These are phyloP conservation scores for Drosophila grimshawi DNA, from an alignment of 1,140 invertebrate species.

Conservation along the genomic window DNA sequence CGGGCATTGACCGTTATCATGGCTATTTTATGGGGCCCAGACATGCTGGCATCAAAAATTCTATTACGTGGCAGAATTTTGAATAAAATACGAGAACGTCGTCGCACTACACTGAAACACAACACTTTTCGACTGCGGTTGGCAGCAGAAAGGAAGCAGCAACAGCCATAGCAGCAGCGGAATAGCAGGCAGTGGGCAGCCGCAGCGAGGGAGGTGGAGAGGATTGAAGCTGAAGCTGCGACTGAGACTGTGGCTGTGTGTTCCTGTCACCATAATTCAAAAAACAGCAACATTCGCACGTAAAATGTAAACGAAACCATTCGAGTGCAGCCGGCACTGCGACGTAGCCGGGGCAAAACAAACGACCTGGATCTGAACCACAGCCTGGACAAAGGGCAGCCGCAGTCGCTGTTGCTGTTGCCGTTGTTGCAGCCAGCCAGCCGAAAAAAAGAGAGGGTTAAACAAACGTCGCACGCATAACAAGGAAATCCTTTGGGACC, in stretches of 20 bases:
- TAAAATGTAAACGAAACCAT: slow-evolving; percentile 83
- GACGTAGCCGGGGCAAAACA: slow-evolving; percentile 53
- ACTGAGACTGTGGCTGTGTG: slow-evolving; percentile 38
- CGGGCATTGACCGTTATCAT: slow-evolving; percentile 79
- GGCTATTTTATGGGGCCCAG: slow-evolving; percentile 78
- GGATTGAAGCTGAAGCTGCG: slow-evolving; percentile 41
- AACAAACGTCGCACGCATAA: slow-evolving; percentile 80
- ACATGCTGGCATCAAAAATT: slow-evolving; percentile 82
- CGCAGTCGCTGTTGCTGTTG: slow-evolving; percentile 1
- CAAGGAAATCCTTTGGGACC: slow-evolving; percentile 82
- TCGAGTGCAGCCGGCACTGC: slow-evolving; percentile 59
- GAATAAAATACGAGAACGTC: slow-evolving; percentile 78
- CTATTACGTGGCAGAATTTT: slow-evolving; percentile 81
- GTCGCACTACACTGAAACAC: slow-evolving; percentile 65
- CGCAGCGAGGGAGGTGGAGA: slow-evolving; percentile 19
- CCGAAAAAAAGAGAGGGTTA: slow-evolving; percentile 56
- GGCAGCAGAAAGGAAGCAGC: slow-evolving; percentile 46
- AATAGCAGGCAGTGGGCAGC: slow-evolving; percentile 55
- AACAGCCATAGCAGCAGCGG: slow-evolving; percentile 19
- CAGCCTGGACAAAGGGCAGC: slow-evolving; percentile 79
- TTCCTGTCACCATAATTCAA: slow-evolving; percentile 82
- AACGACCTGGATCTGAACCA: slow-evolving; percentile 71
- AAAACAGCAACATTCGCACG: slow-evolving; percentile 82
- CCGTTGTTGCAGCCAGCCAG: slow-evolving; percentile 26
- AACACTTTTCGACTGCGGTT: slow-evolving; percentile 78